Percentiles rank a stretch among this genome's conserved stretches.
phyloP scores from a whole-genome alignment of 2,888 invertebrate genomes.

The Oegoconia quadripuncta region DNA sequence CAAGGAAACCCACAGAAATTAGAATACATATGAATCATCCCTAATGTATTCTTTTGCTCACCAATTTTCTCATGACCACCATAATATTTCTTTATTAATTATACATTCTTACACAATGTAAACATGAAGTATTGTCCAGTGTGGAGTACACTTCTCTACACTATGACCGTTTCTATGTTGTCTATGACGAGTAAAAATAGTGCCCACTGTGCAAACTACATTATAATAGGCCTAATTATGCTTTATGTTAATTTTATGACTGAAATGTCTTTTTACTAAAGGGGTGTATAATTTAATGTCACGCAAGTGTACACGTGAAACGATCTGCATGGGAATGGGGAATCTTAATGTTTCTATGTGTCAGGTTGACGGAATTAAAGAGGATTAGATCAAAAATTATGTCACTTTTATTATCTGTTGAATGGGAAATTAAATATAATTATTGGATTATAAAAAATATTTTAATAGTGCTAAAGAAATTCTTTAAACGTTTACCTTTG shows the following conservation, averaged over 20 bases:
- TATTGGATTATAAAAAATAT: background rate
- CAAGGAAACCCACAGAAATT: slow-evolving; percentile 28
- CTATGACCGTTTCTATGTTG: slow-evolving; percentile 32
- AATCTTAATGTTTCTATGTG: slow-evolving; percentile 54
- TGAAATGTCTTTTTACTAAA: slow-evolving; percentile 44
- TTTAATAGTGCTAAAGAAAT: background rate
- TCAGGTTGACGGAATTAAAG: slow-evolving; percentile 51
- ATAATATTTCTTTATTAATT: slow-evolving; percentile 70
- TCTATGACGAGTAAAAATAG: slow-evolving; percentile 47
- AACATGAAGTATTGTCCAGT: slow-evolving; percentile 58
- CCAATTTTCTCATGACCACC: slow-evolving; percentile 67
- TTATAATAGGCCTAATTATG: slow-evolving; percentile 72
- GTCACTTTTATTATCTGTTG: background rate
- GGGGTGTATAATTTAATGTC: slow-evolving; percentile 57
- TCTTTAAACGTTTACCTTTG: too few relatives aligned
- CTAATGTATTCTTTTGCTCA: slow-evolving; percentile 48
- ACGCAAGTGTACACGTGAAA: slow-evolving; percentile 30
- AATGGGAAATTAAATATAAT: slow-evolving; percentile 1
- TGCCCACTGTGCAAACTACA: slow-evolving; percentile 67
- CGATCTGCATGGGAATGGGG: slow-evolving; percentile 63
- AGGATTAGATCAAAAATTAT: slow-evolving; percentile 35
- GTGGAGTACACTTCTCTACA: slow-evolving; percentile 24
- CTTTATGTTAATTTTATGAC: slow-evolving; percentile 70
- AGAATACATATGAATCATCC: slow-evolving; percentile 17
- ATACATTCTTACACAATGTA: slow-evolving; percentile 74